These are phyloP conservation scores for Nyctibius grandis DNA, from an alignment of 2,797 vertebrate species.

Conservation along the genomic window DNA sequence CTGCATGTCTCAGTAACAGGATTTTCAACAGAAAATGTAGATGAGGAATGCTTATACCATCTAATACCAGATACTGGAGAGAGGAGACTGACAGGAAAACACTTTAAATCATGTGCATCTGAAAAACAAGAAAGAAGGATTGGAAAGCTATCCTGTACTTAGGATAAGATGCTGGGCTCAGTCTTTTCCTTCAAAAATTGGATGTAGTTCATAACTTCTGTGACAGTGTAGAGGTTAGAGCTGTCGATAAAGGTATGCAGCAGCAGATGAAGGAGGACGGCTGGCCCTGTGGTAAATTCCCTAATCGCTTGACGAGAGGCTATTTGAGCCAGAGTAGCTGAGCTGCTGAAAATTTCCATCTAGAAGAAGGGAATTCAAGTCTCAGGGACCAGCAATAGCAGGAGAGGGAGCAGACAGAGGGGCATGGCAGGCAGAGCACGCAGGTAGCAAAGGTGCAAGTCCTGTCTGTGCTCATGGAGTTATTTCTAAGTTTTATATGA, in stretches of 20 bases:
- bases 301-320: not conserved
- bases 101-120: not conserved
- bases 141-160: not conserved
- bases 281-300: not conserved
- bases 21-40: not conserved
- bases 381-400: not conserved
- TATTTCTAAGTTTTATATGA: not conserved
- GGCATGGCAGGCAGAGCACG: not conserved
- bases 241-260: accelerated
- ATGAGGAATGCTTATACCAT: not conserved
- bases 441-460: not conserved
- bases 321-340: not conserved
- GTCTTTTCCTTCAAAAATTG: not conserved
- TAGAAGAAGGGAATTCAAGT: not conserved
- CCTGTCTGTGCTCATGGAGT: not conserved
- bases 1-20: not conserved
- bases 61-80: not conserved
- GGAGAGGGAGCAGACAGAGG: not conserved
- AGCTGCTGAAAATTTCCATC: not conserved
- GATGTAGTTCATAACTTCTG: not conserved
- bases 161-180: not conserved
- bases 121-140: not conserved
- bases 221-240: not conserved
- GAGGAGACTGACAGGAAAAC: not conserved
- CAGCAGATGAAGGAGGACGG: not conserved